Evolutionary conservation across 2,797 vertebrate genomes (phyloP).

Genomic region (Cossypha caffra): DNA sequence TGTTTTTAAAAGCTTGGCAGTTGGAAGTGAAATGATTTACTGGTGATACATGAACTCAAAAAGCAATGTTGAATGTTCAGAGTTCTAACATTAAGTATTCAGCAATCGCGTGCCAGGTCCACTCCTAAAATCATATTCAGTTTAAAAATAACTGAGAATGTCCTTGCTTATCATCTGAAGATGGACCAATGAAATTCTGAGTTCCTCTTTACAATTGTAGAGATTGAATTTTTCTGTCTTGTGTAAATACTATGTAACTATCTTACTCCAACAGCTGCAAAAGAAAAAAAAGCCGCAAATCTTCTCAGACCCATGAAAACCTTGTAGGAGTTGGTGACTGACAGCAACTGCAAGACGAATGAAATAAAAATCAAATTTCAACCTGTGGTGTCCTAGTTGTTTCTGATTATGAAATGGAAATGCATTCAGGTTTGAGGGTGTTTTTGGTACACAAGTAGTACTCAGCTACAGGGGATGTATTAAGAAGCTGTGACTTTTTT

Average conservation of each 20-base stretch:
- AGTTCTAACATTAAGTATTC: background rate
- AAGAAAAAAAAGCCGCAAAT: background rate
- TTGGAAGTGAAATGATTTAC: background rate
- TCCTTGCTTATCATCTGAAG: background rate
- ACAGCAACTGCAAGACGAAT: background rate
- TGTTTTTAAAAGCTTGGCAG: background rate
- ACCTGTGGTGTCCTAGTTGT: background rate
- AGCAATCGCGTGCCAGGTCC: background rate
- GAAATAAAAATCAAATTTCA: background rate
- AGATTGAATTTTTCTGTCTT: background rate
- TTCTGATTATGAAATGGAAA: background rate
- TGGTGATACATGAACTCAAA: background rate
- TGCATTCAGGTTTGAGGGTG: background rate
- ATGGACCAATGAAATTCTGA: background rate
- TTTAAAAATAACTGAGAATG: background rate
- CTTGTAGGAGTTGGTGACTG: background rate
- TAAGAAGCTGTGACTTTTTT: background rate
- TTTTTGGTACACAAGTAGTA: background rate
- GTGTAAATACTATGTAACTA: background rate
- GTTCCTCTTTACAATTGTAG: background rate
- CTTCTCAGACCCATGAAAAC: background rate
- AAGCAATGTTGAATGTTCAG: background rate
- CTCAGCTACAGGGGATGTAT: background rate
- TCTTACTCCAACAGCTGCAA: background rate
- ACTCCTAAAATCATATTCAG: background rate